Percentiles rank a stretch among this genome's conserved stretches.
phyloP scores from a whole-genome alignment of 2,888 invertebrate species.

The Caradrina clavipalpis region DNA sequence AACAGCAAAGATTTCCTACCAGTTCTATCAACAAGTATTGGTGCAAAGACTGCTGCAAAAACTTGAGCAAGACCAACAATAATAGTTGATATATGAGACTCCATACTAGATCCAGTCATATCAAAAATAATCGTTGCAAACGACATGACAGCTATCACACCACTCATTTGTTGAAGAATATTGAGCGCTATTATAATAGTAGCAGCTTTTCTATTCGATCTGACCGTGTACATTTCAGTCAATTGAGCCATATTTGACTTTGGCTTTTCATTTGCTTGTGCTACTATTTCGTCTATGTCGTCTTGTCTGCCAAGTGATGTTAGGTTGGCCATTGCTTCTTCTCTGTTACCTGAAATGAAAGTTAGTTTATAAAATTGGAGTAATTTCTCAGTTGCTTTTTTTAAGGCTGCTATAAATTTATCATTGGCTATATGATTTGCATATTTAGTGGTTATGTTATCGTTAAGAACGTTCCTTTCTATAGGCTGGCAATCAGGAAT shows the following conservation, averaged over 20 bases:
- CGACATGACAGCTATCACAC: slow-evolving; percentile 69
- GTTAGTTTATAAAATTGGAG: neutral
- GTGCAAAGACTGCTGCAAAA: slow-evolving; percentile 68
- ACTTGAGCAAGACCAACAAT: slow-evolving; percentile 74
- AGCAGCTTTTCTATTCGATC: slow-evolving; percentile 72
- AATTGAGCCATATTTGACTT: slow-evolving; percentile 56
- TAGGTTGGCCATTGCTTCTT: slow-evolving; percentile 66
- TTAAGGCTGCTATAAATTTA: too few species aligned
- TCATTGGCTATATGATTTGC: too few species aligned
- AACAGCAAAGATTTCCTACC: slow-evolving; percentile 73
- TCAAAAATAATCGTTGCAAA: slow-evolving; percentile 75
- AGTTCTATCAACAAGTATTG: slow-evolving; percentile 73
- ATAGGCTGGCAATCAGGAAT: too few species aligned
- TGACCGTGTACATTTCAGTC: slow-evolving; percentile 70
- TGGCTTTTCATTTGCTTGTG: slow-evolving; percentile 55
- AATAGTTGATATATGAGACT: slow-evolving; percentile 73
- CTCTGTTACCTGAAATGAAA: slow-evolving; percentile 63
- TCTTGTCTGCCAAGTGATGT: slow-evolving; percentile 69
- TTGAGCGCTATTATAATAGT: slow-evolving; percentile 68
- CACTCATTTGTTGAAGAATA: slow-evolving; percentile 73
- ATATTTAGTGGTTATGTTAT: too few species aligned
- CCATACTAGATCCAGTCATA: slow-evolving; percentile 71
- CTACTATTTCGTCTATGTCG: slow-evolving; percentile 66
- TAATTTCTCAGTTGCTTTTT: too few species aligned
- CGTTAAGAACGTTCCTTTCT: too few species aligned